Conservation (phyloP, 2,888 invertebrate genomes). For the Taenaris catops region DNA sequence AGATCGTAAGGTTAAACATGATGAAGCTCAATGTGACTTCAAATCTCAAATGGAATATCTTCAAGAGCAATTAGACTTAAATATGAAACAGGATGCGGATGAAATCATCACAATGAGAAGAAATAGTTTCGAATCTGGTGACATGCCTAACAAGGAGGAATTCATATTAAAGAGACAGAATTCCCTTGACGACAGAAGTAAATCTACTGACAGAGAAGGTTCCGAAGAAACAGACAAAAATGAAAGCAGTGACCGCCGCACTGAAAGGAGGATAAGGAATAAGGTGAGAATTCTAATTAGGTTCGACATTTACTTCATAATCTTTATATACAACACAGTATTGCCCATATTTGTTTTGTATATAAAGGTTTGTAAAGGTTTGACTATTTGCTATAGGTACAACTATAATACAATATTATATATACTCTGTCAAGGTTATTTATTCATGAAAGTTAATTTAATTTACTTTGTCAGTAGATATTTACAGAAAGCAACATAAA, state of each 20-base stretch:
- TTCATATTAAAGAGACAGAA: constrained; percentile 70
- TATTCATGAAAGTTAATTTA: no score
- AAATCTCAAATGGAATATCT: constrained; percentile 49
- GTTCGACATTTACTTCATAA: no score
- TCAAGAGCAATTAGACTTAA: constrained; percentile 37
- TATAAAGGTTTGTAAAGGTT: no score
- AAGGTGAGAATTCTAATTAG: no score
- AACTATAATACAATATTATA: no score
- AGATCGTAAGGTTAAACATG: constrained; percentile 61
- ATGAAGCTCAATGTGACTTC: constrained; percentile 36
- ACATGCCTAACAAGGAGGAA: constrained; percentile 48
- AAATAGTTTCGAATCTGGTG: constrained; percentile 61
- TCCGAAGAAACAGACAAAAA: constrained; percentile 72
- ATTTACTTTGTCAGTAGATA: no score
- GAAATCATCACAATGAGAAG: constrained; percentile 45
- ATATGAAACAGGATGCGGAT: constrained; percentile 28
- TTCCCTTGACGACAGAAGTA: constrained; percentile 78
- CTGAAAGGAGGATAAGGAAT: constrained; percentile 83
- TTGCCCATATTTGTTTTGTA: no score
- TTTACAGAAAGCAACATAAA: no score
- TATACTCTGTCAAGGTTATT: no score
- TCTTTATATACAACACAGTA: no score
- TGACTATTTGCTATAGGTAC: no score
- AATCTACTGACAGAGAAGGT: constrained; percentile 75
- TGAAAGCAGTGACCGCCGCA: constrained; percentile 76